These are phyloP conservation scores for Pyrrhosoma nymphula DNA, from an alignment of 2,888 invertebrate genomes.

Conservation along the genomic window DNA sequence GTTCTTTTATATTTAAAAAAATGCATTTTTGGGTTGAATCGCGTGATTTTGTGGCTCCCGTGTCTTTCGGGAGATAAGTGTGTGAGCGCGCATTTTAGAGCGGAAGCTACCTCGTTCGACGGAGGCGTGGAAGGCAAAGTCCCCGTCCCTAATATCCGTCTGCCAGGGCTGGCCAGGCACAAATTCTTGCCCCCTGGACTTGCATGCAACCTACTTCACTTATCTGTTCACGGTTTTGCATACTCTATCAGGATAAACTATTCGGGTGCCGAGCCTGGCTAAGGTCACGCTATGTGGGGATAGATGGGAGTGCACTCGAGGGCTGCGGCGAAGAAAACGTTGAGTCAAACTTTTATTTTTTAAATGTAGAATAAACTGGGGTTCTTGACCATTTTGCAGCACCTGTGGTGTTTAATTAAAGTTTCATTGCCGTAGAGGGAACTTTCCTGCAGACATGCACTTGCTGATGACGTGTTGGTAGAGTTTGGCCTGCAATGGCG, in stretches of 20 bases:
- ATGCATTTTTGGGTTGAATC: neutral
- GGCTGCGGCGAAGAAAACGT: neutral
- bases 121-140: slow-evolving; percentile 28
- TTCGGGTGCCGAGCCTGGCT: neutral
- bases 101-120: neutral
- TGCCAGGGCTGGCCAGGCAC: slow-evolving; percentile 18
- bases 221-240: slow-evolving; percentile 54
- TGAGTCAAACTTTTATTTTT: neutral
- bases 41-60: slow-evolving; percentile 32
- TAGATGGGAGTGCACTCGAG: neutral
- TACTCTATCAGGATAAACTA: slow-evolving; percentile 45
- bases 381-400: too few species aligned
- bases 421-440: too few species aligned
- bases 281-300: neutral
- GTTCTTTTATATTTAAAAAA: neutral
- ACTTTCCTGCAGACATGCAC: too few species aligned
- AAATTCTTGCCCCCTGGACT: slow-evolving; percentile 40
- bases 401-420: too few species aligned
- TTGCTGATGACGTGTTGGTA: too few species aligned
- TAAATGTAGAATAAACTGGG: neutral
- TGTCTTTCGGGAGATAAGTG: neutral
- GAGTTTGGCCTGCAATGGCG: too few species aligned
- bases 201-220: slow-evolving; percentile 52
- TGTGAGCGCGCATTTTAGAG: slow-evolving; percentile 2
- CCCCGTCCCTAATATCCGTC: slow-evolving; percentile 41